A percentile compares a stretch with the other conserved stretches of the same genome.
These are phyloP conservation scores for Muscicapa comitata DNA, from an alignment of 2,797 vertebrate genomes.

Conservation along the genomic window DNA sequence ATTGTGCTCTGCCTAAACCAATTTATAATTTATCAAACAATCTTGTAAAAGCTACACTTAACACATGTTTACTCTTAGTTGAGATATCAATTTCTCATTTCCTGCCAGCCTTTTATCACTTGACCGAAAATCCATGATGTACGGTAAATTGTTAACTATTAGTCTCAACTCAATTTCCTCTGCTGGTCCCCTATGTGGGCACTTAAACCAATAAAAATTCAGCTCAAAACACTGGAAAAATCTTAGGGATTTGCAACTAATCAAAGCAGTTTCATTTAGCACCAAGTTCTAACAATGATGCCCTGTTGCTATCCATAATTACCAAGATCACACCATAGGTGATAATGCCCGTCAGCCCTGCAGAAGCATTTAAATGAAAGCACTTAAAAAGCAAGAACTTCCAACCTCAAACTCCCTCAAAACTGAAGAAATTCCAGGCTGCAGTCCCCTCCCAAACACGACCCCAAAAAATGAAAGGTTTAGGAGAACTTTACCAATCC, in stretches of 20 bases:
- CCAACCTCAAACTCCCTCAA: neutral
- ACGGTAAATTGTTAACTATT: constrained; percentile 62
- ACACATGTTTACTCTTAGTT: constrained; percentile 36
- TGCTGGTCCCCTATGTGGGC: constrained; percentile 10
- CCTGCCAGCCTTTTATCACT: constrained; percentile 57
- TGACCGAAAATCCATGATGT: constrained; percentile 53
- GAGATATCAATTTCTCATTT: constrained; percentile 61
- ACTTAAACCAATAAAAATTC: constrained; percentile 42
- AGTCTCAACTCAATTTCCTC: constrained; percentile 55
- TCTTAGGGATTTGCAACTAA: constrained; percentile 23
- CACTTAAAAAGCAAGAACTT: neutral
- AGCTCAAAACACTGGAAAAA: constrained; percentile 11
- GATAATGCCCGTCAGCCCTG: neutral
- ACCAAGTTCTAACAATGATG: constrained; percentile 8
- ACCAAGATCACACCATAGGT: neutral
- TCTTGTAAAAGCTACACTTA: constrained; percentile 49
- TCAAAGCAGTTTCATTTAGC: constrained; percentile 23
- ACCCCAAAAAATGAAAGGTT: neutral
- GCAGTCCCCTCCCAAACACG: neutral
- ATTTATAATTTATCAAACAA: constrained; percentile 59
- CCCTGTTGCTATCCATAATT: constrained; percentile 20
- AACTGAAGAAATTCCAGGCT: neutral
- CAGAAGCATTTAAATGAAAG: neutral
- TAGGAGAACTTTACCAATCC: neutral
- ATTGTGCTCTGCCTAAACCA: neutral